Evolutionary conservation across 2,113 vertebrate species (phyloP).

Genomic region (Sciurus niger): DNA sequence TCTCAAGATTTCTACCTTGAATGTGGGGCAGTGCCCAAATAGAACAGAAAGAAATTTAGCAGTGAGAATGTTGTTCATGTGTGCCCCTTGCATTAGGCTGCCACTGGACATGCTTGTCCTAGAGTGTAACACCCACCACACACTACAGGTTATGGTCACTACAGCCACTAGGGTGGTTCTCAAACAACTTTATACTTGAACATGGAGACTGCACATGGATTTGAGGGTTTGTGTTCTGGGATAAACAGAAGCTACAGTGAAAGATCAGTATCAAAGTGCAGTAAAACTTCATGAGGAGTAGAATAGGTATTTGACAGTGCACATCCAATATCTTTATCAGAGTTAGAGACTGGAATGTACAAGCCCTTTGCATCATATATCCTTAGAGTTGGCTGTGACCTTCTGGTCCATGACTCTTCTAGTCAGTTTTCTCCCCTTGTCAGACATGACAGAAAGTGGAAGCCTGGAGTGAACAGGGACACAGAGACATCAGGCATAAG

Average conservation of each 20-base stretch:
- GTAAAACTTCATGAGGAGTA: too few relatives aligned
- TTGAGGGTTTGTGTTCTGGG: not conserved
- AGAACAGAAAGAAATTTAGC: not conserved
- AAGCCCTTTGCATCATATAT: not conserved
- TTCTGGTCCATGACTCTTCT: not conserved
- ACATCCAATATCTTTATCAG: not conserved
- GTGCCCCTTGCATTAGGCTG: too few relatives aligned
- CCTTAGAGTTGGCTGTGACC: not conserved
- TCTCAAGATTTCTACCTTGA: constrained; percentile 18
- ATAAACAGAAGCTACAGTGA: too few relatives aligned
- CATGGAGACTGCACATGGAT: not conserved
- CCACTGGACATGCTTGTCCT: not conserved
- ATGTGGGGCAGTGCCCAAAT: not conserved
- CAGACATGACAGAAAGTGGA: not conserved
- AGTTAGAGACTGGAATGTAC: not conserved
- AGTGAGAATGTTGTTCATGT: too few relatives aligned
- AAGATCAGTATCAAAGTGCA: too few relatives aligned
- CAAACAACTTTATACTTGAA: constrained; percentile 61
- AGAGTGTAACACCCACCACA: not conserved
- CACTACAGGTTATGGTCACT: constrained; percentile 76
- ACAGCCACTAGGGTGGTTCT: constrained; percentile 11
- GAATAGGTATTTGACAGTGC: too few relatives aligned
- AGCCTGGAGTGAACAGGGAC: too few relatives aligned
- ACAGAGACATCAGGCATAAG: too few relatives aligned
- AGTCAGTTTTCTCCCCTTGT: not conserved